Evolutionary conservation across 23 tunicate species (phyloP), one percentile per base, ranked within the genome.

Genomic region (Styela clava): DNA sequence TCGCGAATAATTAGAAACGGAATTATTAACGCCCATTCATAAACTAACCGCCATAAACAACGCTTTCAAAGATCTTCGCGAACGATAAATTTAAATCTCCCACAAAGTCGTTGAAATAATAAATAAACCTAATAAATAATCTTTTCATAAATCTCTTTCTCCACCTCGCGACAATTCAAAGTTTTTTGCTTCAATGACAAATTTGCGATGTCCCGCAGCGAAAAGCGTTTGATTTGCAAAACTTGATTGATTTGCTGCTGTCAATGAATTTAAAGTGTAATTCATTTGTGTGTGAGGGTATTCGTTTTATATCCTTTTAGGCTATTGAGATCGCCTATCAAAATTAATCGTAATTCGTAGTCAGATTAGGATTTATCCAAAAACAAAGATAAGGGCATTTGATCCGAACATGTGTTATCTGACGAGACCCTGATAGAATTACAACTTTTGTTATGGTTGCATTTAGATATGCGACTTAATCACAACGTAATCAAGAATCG

Each of bases 141-240:
- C 56, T 12, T 7, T 7, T 44, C 56, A 12, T 44, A 44, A 44
- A 44, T 44, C 33, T 30, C 33, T 71, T 22, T 27, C 34, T 30
- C 35, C 77, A 3, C 3, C 77, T 22, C 19, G 22, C 31, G 31
- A 24, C 33, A 34, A 27, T 33, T 27, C 33, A 30, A 30, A 3
- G 18, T 71, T 71, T 22, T 71, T 27, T 71, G 77, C 77, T 27
- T 27, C 3, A 3, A 22, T 71, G 77, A 71, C 35, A 34, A 20
- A 2, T 65, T 71, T 71, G 25, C 25, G 27, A 68, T 31, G 27
- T 31, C 25, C 16, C 73, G 27, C 25, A 68, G n/a, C 20, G 25
- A 68, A 21, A 68, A 24, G 20, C 21, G 64, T 21, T 31, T 21
- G 25, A 24, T 68, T 68, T 31, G 27, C 73, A 68, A 29, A 31